phyloP scores from a whole-genome alignment of 1,140 invertebrate species.

The Heliconius nattereri region DNA sequence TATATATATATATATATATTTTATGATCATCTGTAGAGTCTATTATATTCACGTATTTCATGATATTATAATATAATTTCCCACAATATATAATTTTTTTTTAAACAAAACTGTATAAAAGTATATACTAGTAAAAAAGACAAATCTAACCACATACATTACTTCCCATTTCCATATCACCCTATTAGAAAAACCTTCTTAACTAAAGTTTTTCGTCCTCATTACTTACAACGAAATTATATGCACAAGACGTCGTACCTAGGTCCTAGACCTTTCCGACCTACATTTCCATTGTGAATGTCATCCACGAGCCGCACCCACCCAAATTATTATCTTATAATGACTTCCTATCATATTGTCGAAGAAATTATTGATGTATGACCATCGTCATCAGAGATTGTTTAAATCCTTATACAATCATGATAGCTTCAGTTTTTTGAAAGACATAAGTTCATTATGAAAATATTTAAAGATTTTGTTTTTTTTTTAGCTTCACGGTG shows the following conservation, averaged over 20 bases:
- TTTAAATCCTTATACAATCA: neutral
- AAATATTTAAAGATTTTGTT: neutral
- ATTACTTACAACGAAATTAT: neutral
- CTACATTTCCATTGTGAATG: constrained; percentile 9
- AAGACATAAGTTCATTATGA: neutral
- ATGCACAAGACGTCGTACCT: neutral
- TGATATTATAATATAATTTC: no score
- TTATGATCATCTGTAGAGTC: no score
- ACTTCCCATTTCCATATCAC: neutral
- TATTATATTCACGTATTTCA: no score
- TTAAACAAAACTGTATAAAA: neutral
- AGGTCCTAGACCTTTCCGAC: neutral
- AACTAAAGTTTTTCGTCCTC: neutral
- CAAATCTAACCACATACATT: neutral
- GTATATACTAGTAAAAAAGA: neutral
- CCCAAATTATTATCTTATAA: constrained; percentile 37
- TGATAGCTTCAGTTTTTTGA: neutral
- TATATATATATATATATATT: no score
- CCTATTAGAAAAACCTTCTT: neutral
- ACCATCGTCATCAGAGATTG: neutral
- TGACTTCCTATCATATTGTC: constrained; percentile 32
- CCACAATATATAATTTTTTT: no score
- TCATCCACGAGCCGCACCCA: constrained; percentile 29
- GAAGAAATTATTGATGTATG: constrained; percentile 32
- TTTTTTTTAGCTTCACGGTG: no score